Percentiles rank a stretch among this genome's conserved stretches.
Conservation (phyloP, 1,140 invertebrate species). For the Saccostrea glomerata region DNA sequence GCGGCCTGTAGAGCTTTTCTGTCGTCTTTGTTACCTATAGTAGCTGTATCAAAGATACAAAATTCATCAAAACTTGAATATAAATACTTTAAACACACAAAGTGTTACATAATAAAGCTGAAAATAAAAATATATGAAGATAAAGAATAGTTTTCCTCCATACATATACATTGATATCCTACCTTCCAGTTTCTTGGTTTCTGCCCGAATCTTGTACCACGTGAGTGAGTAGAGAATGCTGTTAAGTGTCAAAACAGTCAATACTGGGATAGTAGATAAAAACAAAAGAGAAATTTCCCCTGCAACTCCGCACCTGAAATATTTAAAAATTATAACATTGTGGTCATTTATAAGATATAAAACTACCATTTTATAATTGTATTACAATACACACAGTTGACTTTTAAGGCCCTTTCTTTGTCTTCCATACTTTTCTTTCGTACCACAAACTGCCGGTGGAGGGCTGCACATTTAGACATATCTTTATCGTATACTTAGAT, state of each 20-base stretch:
- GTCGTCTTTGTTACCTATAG: not conserved
- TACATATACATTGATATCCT: not conserved
- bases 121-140: too few species aligned
- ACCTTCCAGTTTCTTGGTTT: not conserved
- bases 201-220: not conserved
- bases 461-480: too few species aligned
- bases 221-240: not conserved
- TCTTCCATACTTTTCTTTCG: too few species aligned
- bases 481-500: too few species aligned
- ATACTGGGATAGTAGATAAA: not conserved
- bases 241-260: not conserved
- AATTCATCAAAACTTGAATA: too few species aligned
- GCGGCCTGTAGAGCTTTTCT: slow-evolving; percentile 6
- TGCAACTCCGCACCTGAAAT: not conserved
- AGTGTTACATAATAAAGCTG: too few species aligned
- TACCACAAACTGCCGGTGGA: too few species aligned
- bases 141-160: too few species aligned
- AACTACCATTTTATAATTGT: not conserved
- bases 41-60: not conserved
- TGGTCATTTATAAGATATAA: too few species aligned
- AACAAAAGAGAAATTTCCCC: not conserved
- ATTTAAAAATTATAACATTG: not conserved
- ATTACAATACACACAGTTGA: not conserved
- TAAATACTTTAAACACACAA: too few species aligned
- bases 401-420: too few species aligned